Evolutionary conservation across 2,888 invertebrate species (phyloP).

Genomic region (Scrobipalpa atriplicella): DNA sequence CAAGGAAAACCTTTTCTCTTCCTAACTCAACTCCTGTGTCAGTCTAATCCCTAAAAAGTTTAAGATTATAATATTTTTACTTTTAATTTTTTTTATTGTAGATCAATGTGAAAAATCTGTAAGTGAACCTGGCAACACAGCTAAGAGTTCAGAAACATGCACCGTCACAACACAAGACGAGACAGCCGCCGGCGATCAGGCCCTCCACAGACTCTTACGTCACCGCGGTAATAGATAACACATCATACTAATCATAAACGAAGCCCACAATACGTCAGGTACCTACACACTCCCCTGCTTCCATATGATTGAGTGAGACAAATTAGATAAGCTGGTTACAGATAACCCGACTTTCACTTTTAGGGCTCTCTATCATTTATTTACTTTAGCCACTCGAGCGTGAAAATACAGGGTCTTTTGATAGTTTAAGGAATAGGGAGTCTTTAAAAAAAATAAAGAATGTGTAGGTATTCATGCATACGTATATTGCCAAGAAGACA

Average conservation of each 20-base stretch:
- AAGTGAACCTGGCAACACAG: not conserved
- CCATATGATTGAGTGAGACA: conserved; percentile 70
- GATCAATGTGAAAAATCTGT: not conserved
- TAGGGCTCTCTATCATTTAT: conserved; percentile 54
- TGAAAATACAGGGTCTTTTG: conserved; percentile 11
- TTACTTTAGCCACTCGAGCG: conserved; percentile 30
- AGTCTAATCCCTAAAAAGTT: no score
- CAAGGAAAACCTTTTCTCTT: no score
- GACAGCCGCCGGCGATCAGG: conserved; percentile 60
- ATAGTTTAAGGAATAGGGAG: no score
- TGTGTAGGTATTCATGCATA: no score
- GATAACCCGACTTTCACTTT: conserved; percentile 70
- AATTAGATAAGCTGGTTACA: conserved; percentile 70
- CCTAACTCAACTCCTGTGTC: no score
- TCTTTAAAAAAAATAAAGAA: no score
- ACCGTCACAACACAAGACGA: conserved; percentile 43
- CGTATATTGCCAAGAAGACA: no score
- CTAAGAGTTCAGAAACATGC: conserved; percentile 3
- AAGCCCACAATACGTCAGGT: conserved; percentile 73
- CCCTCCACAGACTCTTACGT: conserved; percentile 54
- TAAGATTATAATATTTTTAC: not conserved
- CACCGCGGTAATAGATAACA: conserved; percentile 73
- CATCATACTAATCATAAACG: conserved; percentile 76
- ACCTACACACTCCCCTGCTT: conserved; percentile 57
- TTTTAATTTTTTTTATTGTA: not conserved